Percentiles rank a stretch among this genome's conserved stretches.
Evolutionary conservation across 2,113 vertebrate species (phyloP).

Genomic region (Rhabdornis inornatus): DNA sequence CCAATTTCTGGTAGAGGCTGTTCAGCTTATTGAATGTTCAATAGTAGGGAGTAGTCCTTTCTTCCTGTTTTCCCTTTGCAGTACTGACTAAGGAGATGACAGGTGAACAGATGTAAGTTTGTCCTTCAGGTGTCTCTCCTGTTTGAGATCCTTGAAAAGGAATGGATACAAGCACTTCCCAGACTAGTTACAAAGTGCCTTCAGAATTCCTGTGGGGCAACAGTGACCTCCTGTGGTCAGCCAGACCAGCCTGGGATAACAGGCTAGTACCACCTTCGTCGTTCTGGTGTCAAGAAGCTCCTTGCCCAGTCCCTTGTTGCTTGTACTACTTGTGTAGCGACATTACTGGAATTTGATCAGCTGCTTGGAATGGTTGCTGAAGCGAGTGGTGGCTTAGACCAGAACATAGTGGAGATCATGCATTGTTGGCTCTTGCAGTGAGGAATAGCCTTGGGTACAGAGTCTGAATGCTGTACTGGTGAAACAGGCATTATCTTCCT

Average conservation of each 20-base stretch:
- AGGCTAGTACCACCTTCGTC: not conserved
- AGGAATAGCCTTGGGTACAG: not conserved
- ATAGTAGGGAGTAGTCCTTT: not conserved
- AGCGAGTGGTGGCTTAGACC: not conserved
- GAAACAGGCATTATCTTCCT: not conserved
- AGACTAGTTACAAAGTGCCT: not conserved
- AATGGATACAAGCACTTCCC: not conserved
- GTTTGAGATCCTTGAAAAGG: not conserved
- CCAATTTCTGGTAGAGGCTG: not conserved
- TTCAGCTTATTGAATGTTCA: not conserved
- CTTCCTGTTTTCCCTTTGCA: not conserved
- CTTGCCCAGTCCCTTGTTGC: not conserved
- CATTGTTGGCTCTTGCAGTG: not conserved
- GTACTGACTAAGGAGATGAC: not conserved
- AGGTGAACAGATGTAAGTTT: not conserved
- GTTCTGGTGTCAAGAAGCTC: not conserved
- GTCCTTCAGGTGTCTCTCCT: not conserved
- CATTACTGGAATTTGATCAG: not conserved
- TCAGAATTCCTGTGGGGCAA: not conserved
- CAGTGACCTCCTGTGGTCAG: conserved; percentile 58
- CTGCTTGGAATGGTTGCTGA: not conserved
- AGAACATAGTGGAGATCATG: not conserved
- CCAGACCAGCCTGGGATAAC: not conserved
- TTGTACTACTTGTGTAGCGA: not conserved
- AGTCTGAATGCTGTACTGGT: not conserved